Evolutionary conservation across 2,888 invertebrate species (phyloP), one percentile per base, ranked within the genome.

Genomic region (Acrobasis repandana): DNA sequence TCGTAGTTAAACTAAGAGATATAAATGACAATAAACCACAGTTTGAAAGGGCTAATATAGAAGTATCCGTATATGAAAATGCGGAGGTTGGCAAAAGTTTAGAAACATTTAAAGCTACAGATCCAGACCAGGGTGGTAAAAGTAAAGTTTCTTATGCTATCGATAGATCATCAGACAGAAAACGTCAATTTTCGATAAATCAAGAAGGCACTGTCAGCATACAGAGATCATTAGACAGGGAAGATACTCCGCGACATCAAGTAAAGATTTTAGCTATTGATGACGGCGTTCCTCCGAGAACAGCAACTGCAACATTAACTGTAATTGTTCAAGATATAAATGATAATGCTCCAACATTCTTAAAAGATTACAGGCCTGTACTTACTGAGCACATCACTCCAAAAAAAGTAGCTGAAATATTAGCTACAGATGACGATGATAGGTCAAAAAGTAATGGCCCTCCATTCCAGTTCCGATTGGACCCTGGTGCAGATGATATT

Each of bases 11-110:
- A 79, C 93, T 99, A 64, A 94, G 97, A 64, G 99, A 99, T 85
- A 97, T 97, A 73, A 99, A 99, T 92, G 99, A 99, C 93, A 99
- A 99, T 93, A 97, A 97, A 84, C 99, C 99, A 6, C 96, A 96
- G 78, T 98, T 98, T 83, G 98, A 98, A 78, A 94, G 96, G 67
- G 97, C 98, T 54, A 98, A 98, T 82, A 98, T 98, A 73, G 98
- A 97, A 90, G 96, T 96, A 5, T 96, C 96, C 14, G 97, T 98
- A 1, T 96, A 95, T 77, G 99, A 99, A 88, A 98, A 98, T 83
- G 97, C 98, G 2, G 96, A 96, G 80, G 95, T 97, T 60, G 98
- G 98, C 28, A 97, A 97, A 70, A 96, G 95, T 68, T 91, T 99
- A 72, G 98, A 98, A 85, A 97, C 97, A 16, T 99, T 99, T 90